These are phyloP conservation scores for Syrphus vitripennis DNA, from an alignment of 2,888 invertebrate genomes.

Conservation along the genomic window DNA sequence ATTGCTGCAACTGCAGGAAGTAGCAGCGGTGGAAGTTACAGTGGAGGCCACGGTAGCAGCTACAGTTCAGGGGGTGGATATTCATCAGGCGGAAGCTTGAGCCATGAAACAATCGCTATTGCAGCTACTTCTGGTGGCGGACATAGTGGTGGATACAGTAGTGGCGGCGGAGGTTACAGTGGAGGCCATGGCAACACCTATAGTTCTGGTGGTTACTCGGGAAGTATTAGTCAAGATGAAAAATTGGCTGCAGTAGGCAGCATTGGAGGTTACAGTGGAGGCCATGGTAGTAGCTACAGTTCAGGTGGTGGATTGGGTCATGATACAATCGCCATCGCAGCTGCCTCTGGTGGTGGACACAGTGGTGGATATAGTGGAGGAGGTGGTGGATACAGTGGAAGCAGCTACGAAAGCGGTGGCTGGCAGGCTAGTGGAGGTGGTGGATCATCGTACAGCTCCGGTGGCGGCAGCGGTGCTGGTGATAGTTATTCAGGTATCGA, in stretches of 20 bases:
- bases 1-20: conserved; percentile 58
- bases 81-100: conserved; percentile 13
- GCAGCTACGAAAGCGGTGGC: conserved; percentile 29
- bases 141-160: conserved; percentile 7
- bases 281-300: conserved; percentile 30
- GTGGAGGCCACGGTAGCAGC: conserved; percentile 20
- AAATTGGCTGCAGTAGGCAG: conserved; percentile 57
- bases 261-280: conserved; percentile 19
- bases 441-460: conserved; percentile 21
- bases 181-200: conserved; percentile 20
- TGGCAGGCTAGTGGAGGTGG: conserved; percentile 55
- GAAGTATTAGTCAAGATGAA: conserved; percentile 28
- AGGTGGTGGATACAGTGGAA: conserved; percentile 10
- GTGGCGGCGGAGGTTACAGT: conserved; percentile 12
- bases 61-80: conserved; percentile 50
- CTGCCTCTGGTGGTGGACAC: conserved; percentile 1
- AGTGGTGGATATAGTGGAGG: conserved; percentile 14
- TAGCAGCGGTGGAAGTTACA: conserved; percentile 15
- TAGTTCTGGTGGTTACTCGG: conserved; percentile 30
- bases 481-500: conserved; percentile 77
- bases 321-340: conserved; percentile 5
- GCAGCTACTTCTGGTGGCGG: conserved; percentile 27
- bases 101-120: conserved; percentile 50
- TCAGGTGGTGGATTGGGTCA: conserved; percentile 42
- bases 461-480: conserved; percentile 55